Evolutionary conservation across 2,888 invertebrate species (phyloP).

Genomic region (Dione juno): DNA sequence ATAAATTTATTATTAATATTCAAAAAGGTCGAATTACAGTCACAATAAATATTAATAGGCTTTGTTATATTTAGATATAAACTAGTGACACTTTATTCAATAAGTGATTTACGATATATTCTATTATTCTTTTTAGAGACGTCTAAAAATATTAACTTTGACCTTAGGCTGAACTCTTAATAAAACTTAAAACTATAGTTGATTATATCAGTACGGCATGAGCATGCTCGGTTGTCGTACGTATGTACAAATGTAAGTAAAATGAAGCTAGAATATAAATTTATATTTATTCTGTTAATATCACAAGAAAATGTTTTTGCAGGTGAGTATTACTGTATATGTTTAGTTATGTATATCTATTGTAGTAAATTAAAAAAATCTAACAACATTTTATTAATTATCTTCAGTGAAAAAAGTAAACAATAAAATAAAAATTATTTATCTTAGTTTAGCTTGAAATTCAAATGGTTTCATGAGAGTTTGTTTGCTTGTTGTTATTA

Average conservation of each 20-base stretch:
- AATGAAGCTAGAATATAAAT: not conserved
- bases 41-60: slow-evolving; percentile 1
- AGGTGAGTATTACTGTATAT: slow-evolving; percentile 1
- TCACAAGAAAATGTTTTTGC: not conserved
- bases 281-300: not conserved
- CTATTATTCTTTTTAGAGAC: not conserved
- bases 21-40: not conserved
- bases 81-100: not conserved
- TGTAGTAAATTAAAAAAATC: too few species aligned
- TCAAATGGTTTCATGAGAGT: too few species aligned
- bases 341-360: not conserved
- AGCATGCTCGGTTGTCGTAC: slow-evolving; percentile 4
- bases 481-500: too few species aligned
- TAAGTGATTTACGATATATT: not conserved
- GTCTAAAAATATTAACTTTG: slow-evolving; percentile 2
- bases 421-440: too few species aligned
- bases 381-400: too few species aligned
- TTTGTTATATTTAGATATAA: not conserved
- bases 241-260: not conserved
- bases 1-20: not conserved
- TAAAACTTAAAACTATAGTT: slow-evolving; percentile 8
- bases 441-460: too few species aligned
- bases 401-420: too few species aligned
- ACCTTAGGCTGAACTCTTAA: slow-evolving; percentile 21
- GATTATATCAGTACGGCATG: slow-evolving; percentile 19